A percentile compares a stretch with the other conserved stretches of the same genome.
Evolutionary conservation across 2,888 invertebrate genomes (phyloP).

Genomic region (Rhingia rostrata): DNA sequence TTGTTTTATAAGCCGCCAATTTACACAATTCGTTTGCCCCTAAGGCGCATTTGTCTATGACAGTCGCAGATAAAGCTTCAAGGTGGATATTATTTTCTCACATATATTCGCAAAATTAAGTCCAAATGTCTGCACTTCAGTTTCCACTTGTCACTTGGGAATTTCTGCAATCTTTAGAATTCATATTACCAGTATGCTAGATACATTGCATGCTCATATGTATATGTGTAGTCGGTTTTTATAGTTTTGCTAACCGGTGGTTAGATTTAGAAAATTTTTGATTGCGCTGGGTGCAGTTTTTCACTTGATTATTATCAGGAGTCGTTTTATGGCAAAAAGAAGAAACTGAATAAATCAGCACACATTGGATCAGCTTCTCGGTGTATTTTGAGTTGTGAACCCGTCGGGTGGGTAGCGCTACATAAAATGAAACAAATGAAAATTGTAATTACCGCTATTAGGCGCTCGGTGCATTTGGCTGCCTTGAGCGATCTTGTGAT

Average conservation of each 20-base stretch:
- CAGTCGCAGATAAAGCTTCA: conserved; percentile 60
- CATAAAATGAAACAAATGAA: conserved; percentile 66
- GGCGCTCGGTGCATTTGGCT: conserved; percentile 45
- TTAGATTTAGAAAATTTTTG: conserved; percentile 61
- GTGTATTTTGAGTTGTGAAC: conserved; percentile 45
- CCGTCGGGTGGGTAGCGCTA: conserved; percentile 42
- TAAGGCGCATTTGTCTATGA: conserved; percentile 43
- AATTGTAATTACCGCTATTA: conserved; percentile 70
- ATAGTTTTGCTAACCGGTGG: conserved; percentile 29
- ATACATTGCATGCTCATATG: not conserved
- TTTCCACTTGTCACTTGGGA: conserved; percentile 66
- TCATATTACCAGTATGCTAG: conserved; percentile 39
- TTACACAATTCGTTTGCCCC: conserved; percentile 25
- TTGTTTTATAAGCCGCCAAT: conserved; percentile 32
- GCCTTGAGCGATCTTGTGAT: conserved; percentile 50
- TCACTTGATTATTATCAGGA: conserved; percentile 68
- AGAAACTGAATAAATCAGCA: conserved; percentile 67
- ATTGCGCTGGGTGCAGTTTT: conserved; percentile 69
- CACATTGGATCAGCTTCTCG: conserved; percentile 52
- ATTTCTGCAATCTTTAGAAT: conserved; percentile 66
- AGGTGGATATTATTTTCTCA: conserved; percentile 53
- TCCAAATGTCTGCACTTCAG: conserved; percentile 61
- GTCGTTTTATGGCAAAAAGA: conserved; percentile 53
- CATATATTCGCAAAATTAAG: conserved; percentile 51
- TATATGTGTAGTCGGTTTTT: not conserved